Percentiles rank a stretch among this genome's conserved stretches.
Conservation (phyloP, 2,113 vertebrate genomes). For the Clarias macrocephalus region DNA sequence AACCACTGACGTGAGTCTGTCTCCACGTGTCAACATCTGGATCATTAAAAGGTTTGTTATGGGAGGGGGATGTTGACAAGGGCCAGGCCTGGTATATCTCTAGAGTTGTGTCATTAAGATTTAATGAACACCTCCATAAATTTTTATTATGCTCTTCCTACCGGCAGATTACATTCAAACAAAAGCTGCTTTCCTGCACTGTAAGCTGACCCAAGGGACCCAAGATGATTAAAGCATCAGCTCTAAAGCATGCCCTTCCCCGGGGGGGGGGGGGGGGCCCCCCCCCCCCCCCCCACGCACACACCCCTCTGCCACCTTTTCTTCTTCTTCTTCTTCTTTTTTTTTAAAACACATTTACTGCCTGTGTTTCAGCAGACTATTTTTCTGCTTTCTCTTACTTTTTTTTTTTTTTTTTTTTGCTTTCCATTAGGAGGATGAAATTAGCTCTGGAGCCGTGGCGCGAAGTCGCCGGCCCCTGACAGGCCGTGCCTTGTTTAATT, state of each 20-base stretch:
- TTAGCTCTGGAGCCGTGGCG: constrained; percentile 46
- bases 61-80: neutral
- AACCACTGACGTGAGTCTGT: neutral
- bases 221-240: constrained; percentile 52
- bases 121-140: constrained; percentile 60
- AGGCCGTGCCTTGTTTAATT: constrained; percentile 56
- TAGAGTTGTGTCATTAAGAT: constrained; percentile 53
- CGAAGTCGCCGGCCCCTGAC: constrained; percentile 45
- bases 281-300: neutral
- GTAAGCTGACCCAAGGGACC: constrained; percentile 52
- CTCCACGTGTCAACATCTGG: constrained; percentile 36
- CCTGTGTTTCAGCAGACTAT: constrained; percentile 32
- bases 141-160: constrained; percentile 55
- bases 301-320: constrained; percentile 5
- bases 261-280: too few relatives aligned
- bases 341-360: constrained; percentile 38
- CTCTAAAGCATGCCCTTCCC: constrained; percentile 3
- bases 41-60: neutral
- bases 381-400: neutral
- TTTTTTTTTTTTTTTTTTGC: constrained; percentile 17
- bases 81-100: constrained; percentile 38
- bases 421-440: constrained; percentile 54
- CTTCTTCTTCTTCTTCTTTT: constrained; percentile 12
- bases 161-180: constrained; percentile 57
- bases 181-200: constrained; percentile 50